Conservation (phyloP, 2,888 invertebrate genomes). For the Neoascia interrupta region DNA sequence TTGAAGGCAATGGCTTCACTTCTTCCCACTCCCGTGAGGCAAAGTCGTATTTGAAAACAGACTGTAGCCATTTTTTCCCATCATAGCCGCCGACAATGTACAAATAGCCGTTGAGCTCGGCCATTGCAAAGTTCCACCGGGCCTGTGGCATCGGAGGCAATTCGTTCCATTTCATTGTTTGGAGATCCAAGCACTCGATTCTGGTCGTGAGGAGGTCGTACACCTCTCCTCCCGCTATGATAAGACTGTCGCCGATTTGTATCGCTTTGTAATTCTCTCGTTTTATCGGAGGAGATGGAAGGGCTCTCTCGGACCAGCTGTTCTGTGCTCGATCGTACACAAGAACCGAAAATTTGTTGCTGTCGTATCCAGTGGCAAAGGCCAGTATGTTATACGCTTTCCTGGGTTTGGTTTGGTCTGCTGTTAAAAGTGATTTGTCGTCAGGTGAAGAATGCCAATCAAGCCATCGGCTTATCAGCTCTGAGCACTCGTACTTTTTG, state of each 20-base stretch:
- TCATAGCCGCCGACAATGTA: slow-evolving; percentile 25
- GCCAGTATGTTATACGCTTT: too few species aligned
- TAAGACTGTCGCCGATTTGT: background rate
- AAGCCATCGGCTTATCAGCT: slow-evolving; percentile 27
- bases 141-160: slow-evolving; percentile 30
- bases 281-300: background rate
- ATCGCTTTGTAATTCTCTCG: background rate
- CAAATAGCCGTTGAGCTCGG: slow-evolving; percentile 19
- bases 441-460: slow-evolving; percentile 29
- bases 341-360: slow-evolving; percentile 1
- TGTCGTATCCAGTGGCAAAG: too few species aligned
- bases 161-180: slow-evolving; percentile 30
- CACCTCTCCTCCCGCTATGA: slow-evolving; percentile 23
- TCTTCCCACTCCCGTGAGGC: slow-evolving; percentile 7
- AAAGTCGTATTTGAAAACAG: slow-evolving; percentile 25
- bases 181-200: slow-evolving; percentile 29
- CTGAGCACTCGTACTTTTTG: slow-evolving; percentile 4
- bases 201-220: background rate
- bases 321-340: background rate
- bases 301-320: slow-evolving; percentile 5
- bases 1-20: background rate
- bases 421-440: background rate
- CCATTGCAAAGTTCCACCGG: slow-evolving; percentile 4
- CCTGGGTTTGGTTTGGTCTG: too few species aligned
- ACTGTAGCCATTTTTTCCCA: background rate